These are phyloP conservation scores for Syrphus vitripennis DNA, from an alignment of 2,888 invertebrate genomes.

Conservation along the genomic window DNA sequence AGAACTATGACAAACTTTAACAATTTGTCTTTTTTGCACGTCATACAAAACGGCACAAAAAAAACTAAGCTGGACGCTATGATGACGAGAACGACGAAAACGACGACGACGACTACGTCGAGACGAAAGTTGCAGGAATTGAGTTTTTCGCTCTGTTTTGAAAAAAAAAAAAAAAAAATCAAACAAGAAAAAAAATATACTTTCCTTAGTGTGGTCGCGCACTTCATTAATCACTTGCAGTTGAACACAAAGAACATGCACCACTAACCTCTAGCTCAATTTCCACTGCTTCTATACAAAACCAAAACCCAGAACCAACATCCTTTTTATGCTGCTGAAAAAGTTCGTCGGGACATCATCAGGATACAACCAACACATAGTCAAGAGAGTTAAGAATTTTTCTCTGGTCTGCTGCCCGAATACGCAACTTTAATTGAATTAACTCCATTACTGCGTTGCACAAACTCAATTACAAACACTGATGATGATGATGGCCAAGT, in stretches of 20 bases:
- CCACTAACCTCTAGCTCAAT: slow-evolving; percentile 22
- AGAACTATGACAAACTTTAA: slow-evolving; percentile 58
- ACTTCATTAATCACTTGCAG: slow-evolving; percentile 67
- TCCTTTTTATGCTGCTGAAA: slow-evolving; percentile 24
- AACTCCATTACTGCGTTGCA: slow-evolving; percentile 62
- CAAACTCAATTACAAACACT: slow-evolving; percentile 50
- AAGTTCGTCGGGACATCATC: slow-evolving; percentile 19
- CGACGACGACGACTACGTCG: neutral
- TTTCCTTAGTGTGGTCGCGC: slow-evolving; percentile 23
- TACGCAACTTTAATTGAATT: slow-evolving; percentile 71
- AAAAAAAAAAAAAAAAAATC: neutral
- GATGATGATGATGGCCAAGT: neutral
- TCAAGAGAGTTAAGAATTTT: neutral
- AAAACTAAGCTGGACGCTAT: slow-evolving; percentile 9
- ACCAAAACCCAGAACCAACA: slow-evolving; percentile 1
- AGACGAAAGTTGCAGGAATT: neutral
- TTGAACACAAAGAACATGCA: slow-evolving; percentile 51
- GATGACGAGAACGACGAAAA: neutral
- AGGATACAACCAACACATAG: neutral
- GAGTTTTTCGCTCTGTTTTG: neutral
- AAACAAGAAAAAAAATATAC: slow-evolving; percentile 14
- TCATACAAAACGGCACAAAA: slow-evolving; percentile 1
- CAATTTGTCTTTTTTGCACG: slow-evolving; percentile 64
- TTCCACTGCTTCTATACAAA: neutral
- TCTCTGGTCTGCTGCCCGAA: slow-evolving; percentile 34